Percentiles rank a stretch among this genome's conserved stretches.
Conservation (phyloP, 92 coral and sea anemone genomes). For the Parazoanthus atlanticus region DNA sequence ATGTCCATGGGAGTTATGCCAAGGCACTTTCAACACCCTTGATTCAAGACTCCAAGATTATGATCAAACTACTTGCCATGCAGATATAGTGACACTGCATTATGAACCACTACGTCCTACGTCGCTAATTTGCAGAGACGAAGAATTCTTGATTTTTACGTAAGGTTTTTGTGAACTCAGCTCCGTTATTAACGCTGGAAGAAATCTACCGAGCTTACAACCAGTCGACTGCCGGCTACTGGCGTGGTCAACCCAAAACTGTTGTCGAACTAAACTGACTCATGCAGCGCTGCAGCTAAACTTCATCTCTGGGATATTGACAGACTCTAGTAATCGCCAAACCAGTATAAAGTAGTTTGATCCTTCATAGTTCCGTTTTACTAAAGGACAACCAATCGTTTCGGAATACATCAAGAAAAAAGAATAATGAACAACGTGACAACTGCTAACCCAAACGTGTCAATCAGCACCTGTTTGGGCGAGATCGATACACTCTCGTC, state of each 20-base stretch:
- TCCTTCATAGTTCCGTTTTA: background rate
- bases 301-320: background rate
- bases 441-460: background rate
- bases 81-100: background rate
- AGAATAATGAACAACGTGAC: background rate
- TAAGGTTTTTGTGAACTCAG: background rate
- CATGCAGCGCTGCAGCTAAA: background rate
- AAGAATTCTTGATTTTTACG: background rate
- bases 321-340: background rate
- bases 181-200: background rate
- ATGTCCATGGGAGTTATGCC: no score
- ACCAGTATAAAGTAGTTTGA: no score
- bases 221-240: background rate
- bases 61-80: background rate
- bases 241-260: background rate
- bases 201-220: no score
- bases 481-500: constrained; percentile 26
- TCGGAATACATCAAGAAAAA: background rate
- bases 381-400: background rate
- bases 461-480: background rate
- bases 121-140: background rate
- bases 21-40: no score
- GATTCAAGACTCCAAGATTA: no score
- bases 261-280: background rate
- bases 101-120: background rate